A percentile compares a stretch with the other conserved stretches of the same genome.
These are phyloP conservation scores for Scaptomyza flava DNA, from an alignment of 2,888 invertebrate genomes.

Conservation along the genomic window DNA sequence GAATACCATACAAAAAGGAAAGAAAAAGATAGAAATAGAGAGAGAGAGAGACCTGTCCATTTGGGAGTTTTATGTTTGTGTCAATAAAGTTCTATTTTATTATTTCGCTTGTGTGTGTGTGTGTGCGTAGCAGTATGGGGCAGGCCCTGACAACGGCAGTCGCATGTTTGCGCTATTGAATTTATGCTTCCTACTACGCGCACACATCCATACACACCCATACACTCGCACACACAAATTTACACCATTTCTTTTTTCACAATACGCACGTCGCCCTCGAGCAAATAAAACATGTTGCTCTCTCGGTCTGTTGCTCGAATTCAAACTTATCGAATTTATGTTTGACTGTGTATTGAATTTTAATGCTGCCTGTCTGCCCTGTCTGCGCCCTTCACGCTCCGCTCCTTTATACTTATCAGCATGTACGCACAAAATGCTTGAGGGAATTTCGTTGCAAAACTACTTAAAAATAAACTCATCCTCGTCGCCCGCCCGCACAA, in stretches of 20 bases:
- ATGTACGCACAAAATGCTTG: conserved; percentile 58
- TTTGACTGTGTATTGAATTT: conserved; percentile 76
- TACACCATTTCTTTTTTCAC: conserved; percentile 4
- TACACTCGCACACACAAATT: conserved; percentile 16
- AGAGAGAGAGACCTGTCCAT: conserved; percentile 47
- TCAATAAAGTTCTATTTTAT: conserved; percentile 79
- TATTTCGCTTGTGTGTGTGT: conserved; percentile 51
- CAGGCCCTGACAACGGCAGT: conserved; percentile 41
- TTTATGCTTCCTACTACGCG: conserved; percentile 54
- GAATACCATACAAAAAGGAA: neutral
- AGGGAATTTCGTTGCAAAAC: conserved; percentile 66
- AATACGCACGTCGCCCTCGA: conserved; percentile 56
- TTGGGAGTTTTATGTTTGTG: conserved; percentile 72
- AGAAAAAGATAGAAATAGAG: neutral
- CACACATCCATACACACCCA: conserved; percentile 17
- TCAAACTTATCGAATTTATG: conserved; percentile 78
- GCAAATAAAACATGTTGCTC: conserved; percentile 76
- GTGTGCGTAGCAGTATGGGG: too few relatives aligned
- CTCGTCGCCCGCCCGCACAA: conserved; percentile 20
- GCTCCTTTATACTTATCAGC: conserved; percentile 26
- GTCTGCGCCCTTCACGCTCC: neutral
- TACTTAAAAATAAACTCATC: conserved; percentile 74
- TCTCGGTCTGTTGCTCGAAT: conserved; percentile 60
- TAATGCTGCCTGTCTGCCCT: conserved; percentile 58
- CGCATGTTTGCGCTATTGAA: conserved; percentile 70